Base-by-base conservation (phyloP, 2,888 invertebrate genomes). In the Dicranocentrus wangi region DNA sequence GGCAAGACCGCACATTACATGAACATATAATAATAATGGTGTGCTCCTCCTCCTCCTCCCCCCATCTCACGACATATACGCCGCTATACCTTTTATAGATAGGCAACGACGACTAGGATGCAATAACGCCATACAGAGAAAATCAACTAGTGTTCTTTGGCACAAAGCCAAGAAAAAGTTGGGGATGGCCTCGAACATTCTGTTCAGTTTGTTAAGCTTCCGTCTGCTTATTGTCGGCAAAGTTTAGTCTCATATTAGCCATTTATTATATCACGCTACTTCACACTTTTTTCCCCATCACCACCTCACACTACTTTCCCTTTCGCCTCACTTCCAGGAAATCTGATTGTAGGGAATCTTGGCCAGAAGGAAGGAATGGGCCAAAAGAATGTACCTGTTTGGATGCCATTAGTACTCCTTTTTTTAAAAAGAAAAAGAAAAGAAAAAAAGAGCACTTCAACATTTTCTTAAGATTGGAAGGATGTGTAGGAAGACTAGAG, bases 121-220 rank as follows among this genome's bases (percentile, higher is more conserved):
- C 7, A 39, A 47, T 42, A 8, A 8, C 8, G 28, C 27, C 42
- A 58, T 55, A 15, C 55, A 23, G 21, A 7, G 19, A 47, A n/a
- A 72, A 61, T 72, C 71, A 72, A 72, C 71, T 61, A 61, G 71
- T 72, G 71, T 60, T 72, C 47, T 65, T 51, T 72, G 71, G 71
- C 61, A 61, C 8, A 15, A 47, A 72, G 60, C 71, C 71, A 72
- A 61, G 32, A 53, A 32, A 51, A 68, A 60, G 60, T 61, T 72
- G 61, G 13, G 60, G 71, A 61, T 72, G 71, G 70, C 19, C 58
- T 55, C 17, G 10, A 27, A 21, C 47, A 47, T 13, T 8, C 5
- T 60, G 32, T 60, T 60, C 55, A 55, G 2, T 58, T 58, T 60
- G 32, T 60, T 60, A 23, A 55, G 2, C 25, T 58, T 32, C 60